Conservation (phyloP, 2,888 invertebrate species). For the Ethmia dodecea region DNA sequence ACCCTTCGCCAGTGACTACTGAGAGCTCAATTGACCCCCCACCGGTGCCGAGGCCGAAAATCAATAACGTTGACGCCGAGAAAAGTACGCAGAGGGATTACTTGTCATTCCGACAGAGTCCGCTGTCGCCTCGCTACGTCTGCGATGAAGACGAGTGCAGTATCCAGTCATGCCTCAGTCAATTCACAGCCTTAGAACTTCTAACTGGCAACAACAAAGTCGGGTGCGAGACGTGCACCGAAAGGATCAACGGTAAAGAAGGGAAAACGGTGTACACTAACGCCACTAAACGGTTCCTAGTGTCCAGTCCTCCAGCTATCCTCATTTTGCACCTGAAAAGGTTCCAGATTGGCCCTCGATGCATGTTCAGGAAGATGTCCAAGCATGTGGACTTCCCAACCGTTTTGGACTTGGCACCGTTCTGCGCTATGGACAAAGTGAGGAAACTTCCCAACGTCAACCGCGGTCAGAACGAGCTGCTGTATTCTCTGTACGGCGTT, state of each 20-base stretch:
- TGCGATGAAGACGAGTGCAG: conserved; percentile 89
- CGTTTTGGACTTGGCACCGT: conserved; percentile 92
- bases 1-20: conserved; percentile 38
- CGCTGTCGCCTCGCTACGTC: conserved; percentile 82
- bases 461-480: conserved; percentile 81
- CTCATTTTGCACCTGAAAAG: conserved; percentile 96
- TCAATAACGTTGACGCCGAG: conserved; percentile 47
- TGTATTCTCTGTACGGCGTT: conserved; percentile 95
- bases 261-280: conserved; percentile 88
- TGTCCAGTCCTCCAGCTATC: conserved; percentile 94
- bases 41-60: conserved; percentile 39
- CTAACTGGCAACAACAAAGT: conserved; percentile 96
- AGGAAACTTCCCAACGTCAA: conserved; percentile 79
- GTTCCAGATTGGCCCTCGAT: conserved; percentile 89
- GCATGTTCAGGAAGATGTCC: conserved; percentile 88
- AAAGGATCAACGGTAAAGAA: conserved; percentile 81
- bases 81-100: conserved; percentile 43
- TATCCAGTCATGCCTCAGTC: conserved; percentile 92
- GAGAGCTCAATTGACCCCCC: conserved; percentile 34
- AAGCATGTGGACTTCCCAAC: conserved; percentile 93
- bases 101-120: conserved; percentile 56
- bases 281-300: conserved; percentile 90
- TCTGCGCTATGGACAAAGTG: conserved; percentile 85
- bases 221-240: conserved; percentile 93
- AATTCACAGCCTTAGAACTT: conserved; percentile 94